Evolutionary conservation across 2,888 invertebrate genomes (phyloP), one percentile per base, ranked within the genome.

Genomic region (Onchidella celtica): DNA sequence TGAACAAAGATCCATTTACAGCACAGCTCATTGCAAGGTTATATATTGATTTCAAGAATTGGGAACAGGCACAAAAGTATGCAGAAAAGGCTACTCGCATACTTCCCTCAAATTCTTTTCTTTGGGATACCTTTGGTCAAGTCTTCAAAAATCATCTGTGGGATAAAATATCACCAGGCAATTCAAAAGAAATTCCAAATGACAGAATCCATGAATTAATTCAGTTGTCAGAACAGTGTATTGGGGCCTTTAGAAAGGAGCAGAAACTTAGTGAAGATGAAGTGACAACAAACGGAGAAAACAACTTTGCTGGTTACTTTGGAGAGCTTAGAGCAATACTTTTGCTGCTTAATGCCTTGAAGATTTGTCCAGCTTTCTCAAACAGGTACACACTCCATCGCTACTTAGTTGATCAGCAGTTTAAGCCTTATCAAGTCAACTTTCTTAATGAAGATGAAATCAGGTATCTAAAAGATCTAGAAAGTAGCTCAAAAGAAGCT

Each of bases 41-140:
- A 36, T 83, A 86, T 65, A 85, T 85, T 17, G 61, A 78, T 14
- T 27, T 69, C 29, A 82, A 84, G 70, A 82, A 85, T 40, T 88
- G 86, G 87, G 32, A 74, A 3, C 21, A 79, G 29, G 87, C 87
- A 17, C 77, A 83, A 61, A 17, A 80, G 29, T 86, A 77, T 77
- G 86, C 86, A 32, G 72, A 82, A 29, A 63, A 73, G 59, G 87
- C 86, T 36, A 86, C 81, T 40, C 29, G 78, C 9, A 83, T 82
- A 57, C 80, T 79, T n/a, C 85, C 86, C 0, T 75, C 86, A 6
- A 87, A 85, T 61, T 89, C 90, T 0, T 90, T 84, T 68, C 83
- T 91, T 3, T 86, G 88, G 85, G 89, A 90, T 81, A 91, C 90
- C 0, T 87, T 85, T 81, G 90, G 88, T 3, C 89, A 89, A 66